Base-by-base conservation (phyloP, 2,797 vertebrate species). In the Denticeps clupeoides region DNA sequence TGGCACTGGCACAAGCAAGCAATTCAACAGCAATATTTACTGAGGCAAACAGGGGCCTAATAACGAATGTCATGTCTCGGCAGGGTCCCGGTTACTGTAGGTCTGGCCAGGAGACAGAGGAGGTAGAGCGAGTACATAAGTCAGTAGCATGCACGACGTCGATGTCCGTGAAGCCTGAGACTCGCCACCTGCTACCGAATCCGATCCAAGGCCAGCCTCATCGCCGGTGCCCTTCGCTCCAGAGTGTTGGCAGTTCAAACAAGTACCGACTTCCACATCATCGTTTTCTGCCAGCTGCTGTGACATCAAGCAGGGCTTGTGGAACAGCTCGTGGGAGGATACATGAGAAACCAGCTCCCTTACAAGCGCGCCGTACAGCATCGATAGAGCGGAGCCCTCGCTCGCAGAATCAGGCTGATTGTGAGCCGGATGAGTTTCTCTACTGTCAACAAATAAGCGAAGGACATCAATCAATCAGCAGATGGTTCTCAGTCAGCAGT, bases 11-110 rank as follows among this genome's bases (percentile, higher is more conserved):
- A 13, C 13, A 24, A 41, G 38, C 31, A 45, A 7, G n/a, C 24
- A 27, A 47, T 45, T 32, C 22, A 29, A 13, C 24, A 25, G n/a
- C n/a, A 18, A 28, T 54, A 27, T 48, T 35, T 44, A 41, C 31
- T 16, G 10, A 47, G 53, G 23, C 15, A 43, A 28, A 26, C 15
- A 49, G 2, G 15, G 18, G 19, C 2, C 2, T 25, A 4, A 27
- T 18, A 33, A 26, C 16, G 6, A 31, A 16, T 15, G 3, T 15
- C 3, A 16, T 10, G 12, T 37, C 16, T 25, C 25, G 25, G 1
- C 5, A 25, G 8, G 8, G 7, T 37, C 9, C 10, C 19, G 16
- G 19, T 9, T 38, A 9, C 7, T 16, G 7, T 33, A 13, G 16
- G 15, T 8, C 3, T 35, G 15, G 2, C 5, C 5, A 23, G 4